Evolutionary conservation across 2,113 vertebrate species (phyloP), one percentile per base, ranked within the genome.

Genomic region (Corynorhinus townsendii): DNA sequence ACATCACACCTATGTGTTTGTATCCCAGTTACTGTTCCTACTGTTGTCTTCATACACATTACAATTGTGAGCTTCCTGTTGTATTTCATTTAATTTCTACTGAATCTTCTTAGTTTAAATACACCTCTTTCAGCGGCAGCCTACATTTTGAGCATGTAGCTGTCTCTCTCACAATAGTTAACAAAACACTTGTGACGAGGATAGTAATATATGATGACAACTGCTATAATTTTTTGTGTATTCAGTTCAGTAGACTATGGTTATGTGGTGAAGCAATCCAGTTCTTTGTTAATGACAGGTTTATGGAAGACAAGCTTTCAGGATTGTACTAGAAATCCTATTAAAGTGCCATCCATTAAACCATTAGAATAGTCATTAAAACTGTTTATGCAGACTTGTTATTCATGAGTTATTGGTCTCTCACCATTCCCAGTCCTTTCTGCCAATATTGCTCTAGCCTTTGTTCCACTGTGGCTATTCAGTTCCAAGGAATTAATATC

Each of bases 361-460:
- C 96, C 97, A 98, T 98, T 98, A 98, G 96, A 97, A 69, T 82
- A 94, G 84, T 98, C 97, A 97, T 98, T 98, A 98, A 98, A 98
- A 97, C 95, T 97, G 86, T 97, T 98, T 97, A 92, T 97, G 93
- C 33, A 93, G 87, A 94, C 95, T 98, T 98, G 96, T 97, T 98
- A 96, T 97, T 98, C 96, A 92, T 98, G 94, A 98, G 88, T 98
- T 98, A 98, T 96, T 97, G 96, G 98, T 96, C 95, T 97, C 96
- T 96, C 90, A 91, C 95, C 94, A 56, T 97, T 98, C 85, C 97
- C 85, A 93, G 97, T 97, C 75, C 26, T 96, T 86, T 97, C 96
- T 97, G 97, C 95, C 97, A 98, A 96, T 98, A 97, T 66, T 68
- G 26, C 64, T 96, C 89, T 83, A 75, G 43, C 83, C 81, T 97